Conservation (phyloP, 2,888 invertebrate genomes). For the Apomyelois bistriatella region DNA sequence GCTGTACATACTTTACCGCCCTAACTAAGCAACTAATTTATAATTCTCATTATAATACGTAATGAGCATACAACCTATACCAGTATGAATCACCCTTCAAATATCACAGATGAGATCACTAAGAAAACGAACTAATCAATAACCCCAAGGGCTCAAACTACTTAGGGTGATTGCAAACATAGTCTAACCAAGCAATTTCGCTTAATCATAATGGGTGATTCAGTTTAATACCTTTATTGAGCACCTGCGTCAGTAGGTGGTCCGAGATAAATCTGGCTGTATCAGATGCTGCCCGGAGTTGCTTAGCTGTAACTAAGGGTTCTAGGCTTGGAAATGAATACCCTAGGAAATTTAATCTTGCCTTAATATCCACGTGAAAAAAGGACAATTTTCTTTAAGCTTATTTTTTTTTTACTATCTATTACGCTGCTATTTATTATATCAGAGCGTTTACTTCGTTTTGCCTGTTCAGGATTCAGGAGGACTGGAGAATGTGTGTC, state of each 20-base stretch:
- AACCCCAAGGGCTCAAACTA: slow-evolving; percentile 46
- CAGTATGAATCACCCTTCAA: not conserved
- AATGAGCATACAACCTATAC: not conserved
- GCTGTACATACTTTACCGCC: too few species aligned
- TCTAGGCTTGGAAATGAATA: not conserved
- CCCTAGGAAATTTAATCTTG: slow-evolving; percentile 1
- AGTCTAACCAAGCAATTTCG: slow-evolving; percentile 52
- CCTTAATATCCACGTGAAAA: not conserved
- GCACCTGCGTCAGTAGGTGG: slow-evolving; percentile 57
- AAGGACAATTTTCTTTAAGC: not conserved
- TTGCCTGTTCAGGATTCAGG: too few species aligned
- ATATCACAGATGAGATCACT: slow-evolving; percentile 39
- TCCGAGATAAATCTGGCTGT: slow-evolving; percentile 22
- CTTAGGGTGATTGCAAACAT: slow-evolving; percentile 66
- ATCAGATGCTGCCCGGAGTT: slow-evolving; percentile 11
- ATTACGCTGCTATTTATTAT: too few species aligned
- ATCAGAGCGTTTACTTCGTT: too few species aligned
- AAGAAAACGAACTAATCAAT: slow-evolving; percentile 58
- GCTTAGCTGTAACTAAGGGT: not conserved
- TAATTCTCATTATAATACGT: not conserved
- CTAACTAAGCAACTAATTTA: too few species aligned
- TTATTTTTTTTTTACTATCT: too few species aligned
- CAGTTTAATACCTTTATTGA: slow-evolving; percentile 73
- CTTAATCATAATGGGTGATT: slow-evolving; percentile 70
- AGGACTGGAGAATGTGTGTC: too few species aligned